Base-by-base conservation (phyloP, 2,888 invertebrate species). In the Cremastobaeus sp. region DNA sequence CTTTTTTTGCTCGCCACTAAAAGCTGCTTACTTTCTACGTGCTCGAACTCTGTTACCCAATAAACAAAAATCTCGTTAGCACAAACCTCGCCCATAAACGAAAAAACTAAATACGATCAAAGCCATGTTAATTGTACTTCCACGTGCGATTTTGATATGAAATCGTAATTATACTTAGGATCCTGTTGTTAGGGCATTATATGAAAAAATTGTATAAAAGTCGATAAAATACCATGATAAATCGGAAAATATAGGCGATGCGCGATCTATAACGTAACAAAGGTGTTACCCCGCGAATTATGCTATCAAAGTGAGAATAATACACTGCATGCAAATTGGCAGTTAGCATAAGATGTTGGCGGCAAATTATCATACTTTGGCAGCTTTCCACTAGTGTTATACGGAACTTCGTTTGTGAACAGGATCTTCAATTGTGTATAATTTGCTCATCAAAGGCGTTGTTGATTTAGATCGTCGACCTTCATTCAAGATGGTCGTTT, bases 301-400 rank as follows among this genome's bases (percentile, higher is more conserved):
- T 64, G 64, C 54, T 48, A 48, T 55, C 47, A 17, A 17, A 20
- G 25, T 3, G 52, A 20, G 12, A 65, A 71, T 43, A 57, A 65
- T 57, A 37, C 50, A 28, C 17, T 28, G 35, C 34, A 57, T 32
- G 64, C 41, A 54, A 69, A 65, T 68, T 74, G 57, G 39, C 68
- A 55, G 43, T 50, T 62, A 45, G 39, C 68, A 34, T 69, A 35
- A 50, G 52, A 57, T 50, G 48, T 28, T 52, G 11, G 25, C 43
- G 20, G 65, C 39, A 48, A 66, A 72, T 69, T 57, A 59, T 20
- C 34, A 65, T 70, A 35, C 52, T 60, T 74, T 60, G 43, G 54
- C 76, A 78, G 78, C 81, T 84, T 84, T 84, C 81, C 79, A 82
- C 76, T 68, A 52, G 74, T 74, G 79, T 76, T 50, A 83, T 83